phyloP scores from a whole-genome alignment of 2,797 vertebrate genomes.

The Limosa lapponica region DNA sequence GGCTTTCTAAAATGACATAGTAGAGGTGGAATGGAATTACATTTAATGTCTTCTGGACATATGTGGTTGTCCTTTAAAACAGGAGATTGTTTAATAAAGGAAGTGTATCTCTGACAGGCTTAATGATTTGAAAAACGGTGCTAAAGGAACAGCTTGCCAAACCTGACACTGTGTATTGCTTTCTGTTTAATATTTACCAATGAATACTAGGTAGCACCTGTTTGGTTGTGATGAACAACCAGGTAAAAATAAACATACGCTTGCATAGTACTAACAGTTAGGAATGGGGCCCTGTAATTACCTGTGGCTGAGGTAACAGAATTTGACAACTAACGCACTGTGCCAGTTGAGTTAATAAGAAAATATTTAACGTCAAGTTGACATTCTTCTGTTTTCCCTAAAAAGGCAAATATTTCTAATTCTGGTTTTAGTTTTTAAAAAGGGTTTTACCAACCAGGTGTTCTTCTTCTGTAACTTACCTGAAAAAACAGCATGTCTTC shows the following conservation, averaged over 20 bases:
- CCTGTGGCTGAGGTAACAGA: slow-evolving; percentile 48
- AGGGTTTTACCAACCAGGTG: background rate
- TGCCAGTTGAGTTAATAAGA: slow-evolving; percentile 49
- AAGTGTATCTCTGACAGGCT: slow-evolving; percentile 36
- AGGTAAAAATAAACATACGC: slow-evolving; percentile 5
- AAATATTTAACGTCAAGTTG: slow-evolving; percentile 15
- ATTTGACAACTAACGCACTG: slow-evolving; percentile 43
- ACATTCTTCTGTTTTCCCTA: slow-evolving; percentile 32
- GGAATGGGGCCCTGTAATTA: background rate
- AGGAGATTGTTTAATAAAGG: slow-evolving; percentile 25
- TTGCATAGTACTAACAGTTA: slow-evolving; percentile 54
- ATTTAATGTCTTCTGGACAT: background rate
- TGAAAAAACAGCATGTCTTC: slow-evolving; percentile 61
- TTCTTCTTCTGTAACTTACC: slow-evolving; percentile 43
- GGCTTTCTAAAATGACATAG: slow-evolving; percentile 31
- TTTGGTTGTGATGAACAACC: slow-evolving; percentile 47
- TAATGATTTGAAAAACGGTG: slow-evolving; percentile 37
- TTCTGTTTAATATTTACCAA: slow-evolving; percentile 34
- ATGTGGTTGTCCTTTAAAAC: slow-evolving; percentile 30
- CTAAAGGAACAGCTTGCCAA: slow-evolving; percentile 46
- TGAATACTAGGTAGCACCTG: slow-evolving; percentile 29
- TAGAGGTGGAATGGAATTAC: background rate
- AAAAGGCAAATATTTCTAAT: slow-evolving; percentile 19
- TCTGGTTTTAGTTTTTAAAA: background rate
- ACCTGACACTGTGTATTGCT: slow-evolving; percentile 38